Evolutionary conservation across 2,797 vertebrate species (phyloP), one percentile per base, ranked within the genome.

Genomic region (Arvicola amphibius): DNA sequence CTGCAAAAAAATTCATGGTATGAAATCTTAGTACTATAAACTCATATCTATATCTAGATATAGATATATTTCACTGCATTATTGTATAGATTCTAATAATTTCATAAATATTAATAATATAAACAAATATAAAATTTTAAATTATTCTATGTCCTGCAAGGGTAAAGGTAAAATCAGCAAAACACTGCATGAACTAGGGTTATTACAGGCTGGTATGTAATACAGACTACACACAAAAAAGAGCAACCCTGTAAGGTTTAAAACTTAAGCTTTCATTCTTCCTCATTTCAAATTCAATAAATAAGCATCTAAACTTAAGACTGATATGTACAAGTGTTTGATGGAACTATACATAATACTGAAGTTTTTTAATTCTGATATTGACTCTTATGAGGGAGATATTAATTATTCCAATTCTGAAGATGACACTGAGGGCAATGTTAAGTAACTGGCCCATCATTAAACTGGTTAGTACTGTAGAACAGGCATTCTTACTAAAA

Each of bases 1-100:
- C 99, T 99, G 95, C 32, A 98, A 96, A 97, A 96, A 34, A 96
- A 94, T 2, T 85, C 53, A 89, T 94, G 73, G 94, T 61, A 14
- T 78, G 34, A 61, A 56, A 56, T 71, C 76, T 88, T 92, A 94
- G 97, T 43, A 34, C 23, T 83, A 93, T 79, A 93, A 94, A 83
- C 3, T 88, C 29, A 61, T 32, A 51, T 94, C 89, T 51, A 51
- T 51, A 51, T 94, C 89, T 51, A 51, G 13, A 51, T 51, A 51
- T 14, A 14, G 4, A 53, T 53, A 53, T 53, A 51, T 56, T 6
- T 86, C 46, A 92, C 95, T 85, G 71, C 3, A n/a, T 91, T 86
- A 8, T 71, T 95, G 74, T 71, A 88, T 79, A 78, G 5, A n/a
- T 88, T 96, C n/a, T 92, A 94, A 95, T 78, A 79, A 74, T 96